phyloP scores from a whole-genome alignment of 2,888 invertebrate species.

The Sinhomidia bicolor region DNA sequence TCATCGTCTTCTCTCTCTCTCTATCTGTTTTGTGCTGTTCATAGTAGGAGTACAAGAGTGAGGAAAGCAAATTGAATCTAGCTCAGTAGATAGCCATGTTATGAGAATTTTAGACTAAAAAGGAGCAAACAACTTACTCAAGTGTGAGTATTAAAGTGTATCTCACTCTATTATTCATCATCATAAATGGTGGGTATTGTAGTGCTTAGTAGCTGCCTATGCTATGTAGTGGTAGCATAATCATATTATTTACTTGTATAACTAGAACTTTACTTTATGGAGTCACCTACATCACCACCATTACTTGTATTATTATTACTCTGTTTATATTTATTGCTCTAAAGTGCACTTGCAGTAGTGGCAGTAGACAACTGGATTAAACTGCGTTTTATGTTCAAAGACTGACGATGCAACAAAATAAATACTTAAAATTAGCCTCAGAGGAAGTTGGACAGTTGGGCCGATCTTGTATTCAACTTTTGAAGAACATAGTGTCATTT shows the following conservation, averaged over 20 bases:
- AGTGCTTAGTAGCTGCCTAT: too few relatives aligned
- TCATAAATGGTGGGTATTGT: neutral
- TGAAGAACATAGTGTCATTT: neutral
- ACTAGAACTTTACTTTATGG: constrained; percentile 40
- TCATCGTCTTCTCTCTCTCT: neutral
- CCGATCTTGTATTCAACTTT: neutral
- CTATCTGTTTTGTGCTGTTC: too few relatives aligned
- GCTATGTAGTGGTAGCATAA: too few relatives aligned
- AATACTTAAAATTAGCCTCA: neutral
- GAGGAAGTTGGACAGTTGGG: neutral
- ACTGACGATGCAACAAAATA: neutral
- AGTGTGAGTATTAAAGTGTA: neutral
- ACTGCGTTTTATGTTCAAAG: neutral
- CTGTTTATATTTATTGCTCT: neutral
- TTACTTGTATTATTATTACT: neutral
- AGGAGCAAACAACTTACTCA: constrained; percentile 36
- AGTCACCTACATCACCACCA: neutral
- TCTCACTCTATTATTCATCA: neutral
- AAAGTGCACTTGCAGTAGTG: neutral
- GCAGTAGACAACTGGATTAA: constrained; percentile 28
- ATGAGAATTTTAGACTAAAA: constrained; percentile 26
- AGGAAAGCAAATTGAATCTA: constrained; percentile 4
- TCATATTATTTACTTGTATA: neutral
- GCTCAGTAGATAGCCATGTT: neutral
- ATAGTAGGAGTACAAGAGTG: neutral